Evolutionary conservation across 2,113 vertebrate species (phyloP).

Genomic region (Clarias magur): DNA sequence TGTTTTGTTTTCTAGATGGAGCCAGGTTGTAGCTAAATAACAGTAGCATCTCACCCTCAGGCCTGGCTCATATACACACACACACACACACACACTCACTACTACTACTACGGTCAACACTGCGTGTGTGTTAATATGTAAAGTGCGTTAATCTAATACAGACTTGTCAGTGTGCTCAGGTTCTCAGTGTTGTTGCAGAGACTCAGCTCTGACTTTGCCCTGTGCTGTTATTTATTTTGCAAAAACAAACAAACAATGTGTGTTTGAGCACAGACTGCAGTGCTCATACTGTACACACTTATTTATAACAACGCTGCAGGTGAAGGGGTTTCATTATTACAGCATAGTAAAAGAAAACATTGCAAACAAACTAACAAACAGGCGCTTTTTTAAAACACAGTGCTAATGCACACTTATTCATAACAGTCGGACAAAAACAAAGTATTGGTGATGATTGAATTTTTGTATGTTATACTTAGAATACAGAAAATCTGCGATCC

Average conservation of each 20-base stretch:
- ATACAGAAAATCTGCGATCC: too few species aligned
- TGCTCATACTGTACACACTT: too few species aligned
- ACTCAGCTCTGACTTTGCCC: background rate
- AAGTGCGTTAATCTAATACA: background rate
- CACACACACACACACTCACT: background rate
- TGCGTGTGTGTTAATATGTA: background rate
- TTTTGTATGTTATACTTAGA: too few species aligned
- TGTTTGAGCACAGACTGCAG: background rate
- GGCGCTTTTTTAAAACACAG: too few species aligned
- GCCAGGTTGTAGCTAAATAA: slow-evolving; percentile 16
- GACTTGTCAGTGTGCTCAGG: background rate
- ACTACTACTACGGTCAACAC: background rate
- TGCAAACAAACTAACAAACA: too few species aligned
- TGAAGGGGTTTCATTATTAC: too few species aligned
- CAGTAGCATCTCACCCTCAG: slow-evolving; percentile 1
- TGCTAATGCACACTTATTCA: too few species aligned
- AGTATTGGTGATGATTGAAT: too few species aligned
- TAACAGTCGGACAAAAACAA: too few species aligned
- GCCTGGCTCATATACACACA: background rate
- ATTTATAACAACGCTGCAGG: too few species aligned
- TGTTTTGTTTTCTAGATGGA: background rate
- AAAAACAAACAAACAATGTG: background rate
- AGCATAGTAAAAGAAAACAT: too few species aligned
- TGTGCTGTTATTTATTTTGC: background rate
- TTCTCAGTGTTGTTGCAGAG: background rate